Percentiles rank a stretch among this genome's conserved stretches.
These are phyloP conservation scores for Nebria salina DNA, from an alignment of 2,888 invertebrate genomes.

Conservation along the genomic window DNA sequence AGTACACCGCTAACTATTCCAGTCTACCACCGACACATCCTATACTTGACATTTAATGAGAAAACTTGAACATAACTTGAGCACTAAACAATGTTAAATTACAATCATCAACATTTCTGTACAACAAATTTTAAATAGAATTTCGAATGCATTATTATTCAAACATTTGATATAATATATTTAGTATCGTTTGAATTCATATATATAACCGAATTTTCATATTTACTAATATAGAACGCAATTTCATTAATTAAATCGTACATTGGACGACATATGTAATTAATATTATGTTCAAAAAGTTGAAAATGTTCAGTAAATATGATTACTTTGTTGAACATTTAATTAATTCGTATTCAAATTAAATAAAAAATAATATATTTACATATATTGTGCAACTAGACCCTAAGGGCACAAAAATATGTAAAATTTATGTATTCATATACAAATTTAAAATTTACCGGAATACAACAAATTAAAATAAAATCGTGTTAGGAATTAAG, in stretches of 20 bases:
- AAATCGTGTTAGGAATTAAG: background rate
- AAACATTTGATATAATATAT: background rate
- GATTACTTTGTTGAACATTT: slow-evolving; percentile 37
- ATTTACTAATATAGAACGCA: slow-evolving; percentile 12
- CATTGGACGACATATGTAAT: slow-evolving; percentile 26
- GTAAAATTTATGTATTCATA: background rate
- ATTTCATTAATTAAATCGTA: slow-evolving; percentile 34
- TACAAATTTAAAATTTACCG: too few species aligned
- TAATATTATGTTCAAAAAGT: slow-evolving; percentile 22
- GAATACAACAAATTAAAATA: background rate
- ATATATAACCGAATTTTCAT: background rate
- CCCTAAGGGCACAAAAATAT: background rate
- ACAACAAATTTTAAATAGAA: background rate
- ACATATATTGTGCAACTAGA: background rate
- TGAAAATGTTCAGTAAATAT: slow-evolving; percentile 39
- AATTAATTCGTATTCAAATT: slow-evolving; percentile 13
- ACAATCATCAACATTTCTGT: background rate
- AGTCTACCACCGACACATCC: slow-evolving; percentile 19
- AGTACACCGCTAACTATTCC: slow-evolving; percentile 34
- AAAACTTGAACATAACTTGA: slow-evolving; percentile 28
- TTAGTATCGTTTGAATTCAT: background rate
- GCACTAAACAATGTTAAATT: background rate
- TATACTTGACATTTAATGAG: slow-evolving; percentile 33
- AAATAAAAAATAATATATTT: background rate
- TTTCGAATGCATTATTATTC: background rate